Conservation (phyloP, 2,888 invertebrate genomes). For the Acanthosepion pharaonis region DNA sequence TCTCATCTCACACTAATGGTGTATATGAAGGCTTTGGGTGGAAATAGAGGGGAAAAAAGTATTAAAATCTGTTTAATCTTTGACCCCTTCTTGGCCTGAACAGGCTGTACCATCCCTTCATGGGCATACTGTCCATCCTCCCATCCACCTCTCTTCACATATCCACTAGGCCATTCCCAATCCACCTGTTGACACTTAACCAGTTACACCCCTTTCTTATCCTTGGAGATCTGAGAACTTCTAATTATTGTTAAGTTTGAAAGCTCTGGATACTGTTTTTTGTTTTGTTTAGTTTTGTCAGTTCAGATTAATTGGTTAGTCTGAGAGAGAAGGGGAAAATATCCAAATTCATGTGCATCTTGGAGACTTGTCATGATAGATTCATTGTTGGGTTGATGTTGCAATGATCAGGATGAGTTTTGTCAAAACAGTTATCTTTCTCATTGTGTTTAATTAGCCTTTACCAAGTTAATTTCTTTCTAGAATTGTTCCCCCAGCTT, state of each 20-base stretch:
- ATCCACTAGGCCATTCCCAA: not conserved
- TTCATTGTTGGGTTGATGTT: too few relatives aligned
- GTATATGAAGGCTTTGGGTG: not conserved
- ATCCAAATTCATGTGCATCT: too few relatives aligned
- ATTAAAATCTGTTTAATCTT: not conserved
- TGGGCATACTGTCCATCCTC: not conserved
- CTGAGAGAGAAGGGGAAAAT: too few relatives aligned
- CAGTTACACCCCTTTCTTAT: not conserved
- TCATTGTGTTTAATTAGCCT: too few relatives aligned
- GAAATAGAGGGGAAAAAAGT: not conserved
- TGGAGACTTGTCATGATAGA: too few relatives aligned
- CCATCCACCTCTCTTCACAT: not conserved
- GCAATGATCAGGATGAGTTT: too few relatives aligned
- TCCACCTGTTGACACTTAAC: constrained; percentile 1
- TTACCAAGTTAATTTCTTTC: too few relatives aligned
- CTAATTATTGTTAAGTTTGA: not conserved
- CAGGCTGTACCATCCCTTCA: not conserved
- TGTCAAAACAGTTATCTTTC: too few relatives aligned
- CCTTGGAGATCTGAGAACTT: not conserved
- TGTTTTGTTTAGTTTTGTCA: not conserved
- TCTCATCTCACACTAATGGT: not conserved
- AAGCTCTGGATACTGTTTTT: not conserved
- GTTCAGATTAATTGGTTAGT: too few relatives aligned
- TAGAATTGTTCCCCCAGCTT: too few relatives aligned
- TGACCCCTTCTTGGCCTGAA: not conserved